Evolutionary conservation across 2,888 invertebrate species (phyloP).

Genomic region (Drosophila rubida): DNA sequence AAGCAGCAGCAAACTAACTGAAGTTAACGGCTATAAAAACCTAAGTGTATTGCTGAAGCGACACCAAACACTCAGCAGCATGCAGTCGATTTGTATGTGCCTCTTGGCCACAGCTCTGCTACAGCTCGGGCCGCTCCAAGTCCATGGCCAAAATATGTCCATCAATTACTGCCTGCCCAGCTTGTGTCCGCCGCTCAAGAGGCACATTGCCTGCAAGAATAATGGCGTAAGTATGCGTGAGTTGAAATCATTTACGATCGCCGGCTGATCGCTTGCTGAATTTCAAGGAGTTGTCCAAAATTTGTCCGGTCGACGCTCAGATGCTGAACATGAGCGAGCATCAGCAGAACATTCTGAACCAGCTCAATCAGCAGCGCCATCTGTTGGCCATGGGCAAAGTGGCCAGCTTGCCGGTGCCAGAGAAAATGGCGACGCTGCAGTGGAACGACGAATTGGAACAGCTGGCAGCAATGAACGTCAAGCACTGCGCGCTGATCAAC

Average conservation of each 20-base stretch:
- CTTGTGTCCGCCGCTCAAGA: constrained; percentile 47
- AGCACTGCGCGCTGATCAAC: constrained; percentile 41
- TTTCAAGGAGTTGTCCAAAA: constrained; percentile 31
- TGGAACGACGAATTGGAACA: constrained; percentile 58
- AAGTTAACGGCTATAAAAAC: constrained; percentile 36
- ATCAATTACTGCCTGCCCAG: constrained; percentile 53
- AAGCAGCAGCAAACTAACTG: constrained; percentile 15
- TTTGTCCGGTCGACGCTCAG: constrained; percentile 29
- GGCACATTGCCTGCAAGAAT: constrained; percentile 63
- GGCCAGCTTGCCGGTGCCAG: constrained; percentile 36
- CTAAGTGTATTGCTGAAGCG: neutral
- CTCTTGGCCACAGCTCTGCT: constrained; percentile 8
- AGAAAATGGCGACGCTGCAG: constrained; percentile 64
- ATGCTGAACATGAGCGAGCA: constrained; percentile 46
- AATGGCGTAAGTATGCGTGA: constrained; percentile 53
- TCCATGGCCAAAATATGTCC: constrained; percentile 3
- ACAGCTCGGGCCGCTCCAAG: constrained; percentile 23
- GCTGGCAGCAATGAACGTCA: constrained; percentile 58
- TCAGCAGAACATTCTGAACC: constrained; percentile 46
- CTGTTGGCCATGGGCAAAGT: constrained; percentile 52
- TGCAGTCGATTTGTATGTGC: constrained; percentile 27
- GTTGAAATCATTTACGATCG: neutral
- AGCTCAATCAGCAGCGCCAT: constrained; percentile 60
- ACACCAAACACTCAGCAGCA: constrained; percentile 33
- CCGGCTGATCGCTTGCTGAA: constrained; percentile 2